Percentiles rank a stretch among this genome's conserved stretches.
Evolutionary conservation across 2,797 vertebrate genomes (phyloP).

Genomic region (Notolabrus celidotus): DNA sequence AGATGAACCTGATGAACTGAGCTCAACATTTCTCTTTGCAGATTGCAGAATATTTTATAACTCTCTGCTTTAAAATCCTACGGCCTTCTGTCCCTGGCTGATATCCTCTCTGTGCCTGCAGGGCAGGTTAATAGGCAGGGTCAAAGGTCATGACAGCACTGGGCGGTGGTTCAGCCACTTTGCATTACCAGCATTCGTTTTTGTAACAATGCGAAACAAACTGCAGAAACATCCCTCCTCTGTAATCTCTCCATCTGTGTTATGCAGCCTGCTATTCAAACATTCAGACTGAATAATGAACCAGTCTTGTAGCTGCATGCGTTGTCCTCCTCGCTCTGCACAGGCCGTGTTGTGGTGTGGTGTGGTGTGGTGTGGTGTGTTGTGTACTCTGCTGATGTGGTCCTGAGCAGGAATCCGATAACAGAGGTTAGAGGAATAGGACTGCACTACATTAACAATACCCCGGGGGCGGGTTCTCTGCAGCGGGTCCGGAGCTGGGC

Average conservation of each 20-base stretch:
- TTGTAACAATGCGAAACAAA: too few species aligned
- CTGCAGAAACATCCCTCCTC: too few species aligned
- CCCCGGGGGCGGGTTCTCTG: constrained; percentile 25
- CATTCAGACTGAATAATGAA: not conserved
- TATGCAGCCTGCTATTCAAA: not conserved
- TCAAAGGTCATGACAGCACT: constrained; percentile 7
- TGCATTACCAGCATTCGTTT: not conserved
- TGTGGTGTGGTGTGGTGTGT: too few species aligned
- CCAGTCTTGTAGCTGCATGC: not conserved
- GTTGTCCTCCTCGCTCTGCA: not conserved
- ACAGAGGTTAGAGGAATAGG: constrained; percentile 27
- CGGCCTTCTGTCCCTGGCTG: not conserved
- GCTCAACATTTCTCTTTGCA: too few species aligned
- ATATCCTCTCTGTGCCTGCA: constrained; percentile 2
- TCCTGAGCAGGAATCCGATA: constrained; percentile 32
- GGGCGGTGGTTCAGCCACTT: not conserved
- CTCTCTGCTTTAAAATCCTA: not conserved
- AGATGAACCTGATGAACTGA: too few species aligned
- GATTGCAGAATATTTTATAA: too few species aligned
- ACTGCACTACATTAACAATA: constrained; percentile 43
- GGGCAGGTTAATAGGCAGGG: not conserved
- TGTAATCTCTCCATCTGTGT: too few species aligned
- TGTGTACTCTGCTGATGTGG: constrained; percentile 7
- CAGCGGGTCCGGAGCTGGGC: constrained; percentile 21
- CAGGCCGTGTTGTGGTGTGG: not conserved